phyloP scores from a whole-genome alignment of 2,888 invertebrate species.

The Plebejus melissa region DNA sequence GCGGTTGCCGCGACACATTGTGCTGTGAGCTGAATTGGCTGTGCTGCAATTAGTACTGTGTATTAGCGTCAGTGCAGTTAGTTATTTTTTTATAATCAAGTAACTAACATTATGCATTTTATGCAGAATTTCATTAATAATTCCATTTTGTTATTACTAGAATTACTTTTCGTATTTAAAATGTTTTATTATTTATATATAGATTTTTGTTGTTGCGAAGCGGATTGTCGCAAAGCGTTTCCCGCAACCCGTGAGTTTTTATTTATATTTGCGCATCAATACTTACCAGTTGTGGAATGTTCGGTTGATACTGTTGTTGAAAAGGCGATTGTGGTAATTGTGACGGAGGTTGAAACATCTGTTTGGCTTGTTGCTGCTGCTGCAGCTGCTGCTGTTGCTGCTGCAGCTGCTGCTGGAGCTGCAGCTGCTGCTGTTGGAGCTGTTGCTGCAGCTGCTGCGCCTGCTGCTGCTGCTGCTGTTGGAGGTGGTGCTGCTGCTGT shows the following conservation, averaged over 20 bases:
- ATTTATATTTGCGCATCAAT: conserved; percentile 25
- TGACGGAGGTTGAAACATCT: conserved; percentile 49
- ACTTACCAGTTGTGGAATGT: conserved; percentile 78
- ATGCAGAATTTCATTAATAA: not conserved
- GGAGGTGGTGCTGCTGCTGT: conserved; percentile 76
- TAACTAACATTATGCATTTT: not conserved
- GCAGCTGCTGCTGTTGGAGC: conserved; percentile 73
- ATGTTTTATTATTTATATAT: not conserved
- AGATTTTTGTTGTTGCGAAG: conserved; percentile 25
- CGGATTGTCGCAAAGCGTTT: conserved; percentile 28
- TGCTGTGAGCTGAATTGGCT: conserved; percentile 77
- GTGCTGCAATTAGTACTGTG: conserved; percentile 58
- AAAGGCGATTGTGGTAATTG: conserved; percentile 69
- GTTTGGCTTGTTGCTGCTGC: conserved; percentile 72
- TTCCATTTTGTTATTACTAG: no score
- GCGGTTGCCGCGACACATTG: conserved; percentile 61
- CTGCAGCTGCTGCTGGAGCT: conserved; percentile 55
- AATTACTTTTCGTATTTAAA: no score
- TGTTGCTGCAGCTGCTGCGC: conserved; percentile 63
- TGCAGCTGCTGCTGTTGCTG: conserved; percentile 54
- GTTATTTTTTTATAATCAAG: not conserved
- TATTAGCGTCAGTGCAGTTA: conserved; percentile 33
- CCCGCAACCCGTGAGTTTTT: conserved; percentile 30
- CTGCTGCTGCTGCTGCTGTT: conserved; percentile 61
- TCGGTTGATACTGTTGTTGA: conserved; percentile 64